A percentile compares a stretch with the other conserved stretches of the same genome.
These are phyloP conservation scores for Meteorus sp. DNA, from an alignment of 1,140 invertebrate genomes.

Conservation along the genomic window DNA sequence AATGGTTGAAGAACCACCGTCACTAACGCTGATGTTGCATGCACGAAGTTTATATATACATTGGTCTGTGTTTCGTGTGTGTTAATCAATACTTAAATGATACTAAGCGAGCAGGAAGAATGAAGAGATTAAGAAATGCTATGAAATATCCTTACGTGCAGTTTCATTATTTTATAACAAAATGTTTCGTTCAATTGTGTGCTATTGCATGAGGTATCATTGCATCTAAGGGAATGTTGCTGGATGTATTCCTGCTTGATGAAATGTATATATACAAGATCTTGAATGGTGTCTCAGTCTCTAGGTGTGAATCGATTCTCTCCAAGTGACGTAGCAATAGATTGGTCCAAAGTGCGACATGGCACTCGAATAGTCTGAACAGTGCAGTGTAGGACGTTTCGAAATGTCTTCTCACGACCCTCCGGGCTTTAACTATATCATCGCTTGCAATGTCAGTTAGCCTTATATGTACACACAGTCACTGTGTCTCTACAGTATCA, in stretches of 20 bases:
- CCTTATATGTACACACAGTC: no score
- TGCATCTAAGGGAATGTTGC: no score
- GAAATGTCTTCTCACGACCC: not conserved
- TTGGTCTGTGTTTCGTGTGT: no score
- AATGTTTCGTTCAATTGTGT: no score
- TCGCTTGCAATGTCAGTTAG: not conserved
- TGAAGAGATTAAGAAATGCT: no score
- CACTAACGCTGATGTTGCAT: not conserved
- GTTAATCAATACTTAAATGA: no score
- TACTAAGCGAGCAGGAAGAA: no score
- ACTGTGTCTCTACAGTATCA: not conserved
- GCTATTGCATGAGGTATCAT: no score
- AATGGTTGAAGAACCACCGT: not conserved
- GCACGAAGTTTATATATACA: no score
- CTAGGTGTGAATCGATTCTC: constrained; percentile 8
- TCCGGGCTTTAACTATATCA: not conserved
- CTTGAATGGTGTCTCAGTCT: not conserved
- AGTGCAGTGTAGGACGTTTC: not conserved
- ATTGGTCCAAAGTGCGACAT: constrained; percentile 5
- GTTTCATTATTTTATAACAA: no score
- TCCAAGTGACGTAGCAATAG: constrained; percentile 1
- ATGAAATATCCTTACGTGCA: no score
- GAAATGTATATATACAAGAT: not conserved
- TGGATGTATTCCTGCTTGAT: no score
- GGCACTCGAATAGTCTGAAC: not conserved